phyloP scores from a whole-genome alignment of 2,113 vertebrate genomes.

The Sigmodon hispidus region DNA sequence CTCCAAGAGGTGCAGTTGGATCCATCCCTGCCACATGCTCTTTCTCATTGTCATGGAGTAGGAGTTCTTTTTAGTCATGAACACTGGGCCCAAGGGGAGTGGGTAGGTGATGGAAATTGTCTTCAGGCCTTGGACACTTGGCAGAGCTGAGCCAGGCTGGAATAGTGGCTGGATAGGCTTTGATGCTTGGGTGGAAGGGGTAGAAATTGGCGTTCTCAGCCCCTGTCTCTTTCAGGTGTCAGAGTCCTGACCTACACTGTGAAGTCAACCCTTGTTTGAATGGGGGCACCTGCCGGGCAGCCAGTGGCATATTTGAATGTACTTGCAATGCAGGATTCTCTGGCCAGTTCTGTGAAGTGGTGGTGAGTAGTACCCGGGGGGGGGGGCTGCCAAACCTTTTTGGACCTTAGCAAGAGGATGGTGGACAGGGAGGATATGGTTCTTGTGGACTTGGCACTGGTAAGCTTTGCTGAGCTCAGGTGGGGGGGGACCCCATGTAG shows the following conservation, averaged over 20 bases:
- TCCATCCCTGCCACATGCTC: background rate
- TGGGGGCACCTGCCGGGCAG: conserved; percentile 91
- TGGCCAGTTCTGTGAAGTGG: conserved; percentile 90
- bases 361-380: conserved; percentile 85
- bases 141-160: background rate
- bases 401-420: background rate
- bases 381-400: background rate
- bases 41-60: background rate
- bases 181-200: background rate
- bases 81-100: no score
- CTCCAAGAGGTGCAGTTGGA: background rate
- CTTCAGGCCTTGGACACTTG: background rate
- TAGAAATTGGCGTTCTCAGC: background rate
- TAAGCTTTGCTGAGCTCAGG: background rate
- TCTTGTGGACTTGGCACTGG: background rate
- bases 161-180: background rate
- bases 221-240: conserved; percentile 88
- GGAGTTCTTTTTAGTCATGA: background rate
- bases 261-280: conserved; percentile 93
- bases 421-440: background rate
- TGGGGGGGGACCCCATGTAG: background rate
- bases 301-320: conserved; percentile 90
- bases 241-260: conserved; percentile 90
- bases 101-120: background rate
- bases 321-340: conserved; percentile 91